Percentiles rank a stretch among this genome's conserved stretches.
Evolutionary conservation across 1,140 invertebrate species (phyloP).

Genomic region (Prorops nasuta): DNA sequence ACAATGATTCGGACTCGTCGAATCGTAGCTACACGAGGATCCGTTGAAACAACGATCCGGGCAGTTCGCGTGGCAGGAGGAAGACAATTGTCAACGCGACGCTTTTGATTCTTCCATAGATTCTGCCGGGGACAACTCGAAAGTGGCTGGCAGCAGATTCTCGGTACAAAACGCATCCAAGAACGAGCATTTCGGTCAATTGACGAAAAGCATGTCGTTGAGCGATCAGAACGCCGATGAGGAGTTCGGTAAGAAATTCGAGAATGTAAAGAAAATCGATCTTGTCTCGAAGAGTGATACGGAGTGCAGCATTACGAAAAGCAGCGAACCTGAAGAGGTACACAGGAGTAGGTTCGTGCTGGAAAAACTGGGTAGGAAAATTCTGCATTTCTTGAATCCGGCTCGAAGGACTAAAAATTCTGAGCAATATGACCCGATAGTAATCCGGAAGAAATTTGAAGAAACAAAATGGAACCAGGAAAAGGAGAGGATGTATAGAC

Average conservation of each 20-base stretch:
- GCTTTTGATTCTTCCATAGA: too few relatives aligned
- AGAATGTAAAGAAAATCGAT: slow-evolving; percentile 46
- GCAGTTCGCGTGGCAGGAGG: slow-evolving; percentile 6
- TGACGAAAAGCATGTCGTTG: slow-evolving; percentile 25
- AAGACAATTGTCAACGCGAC: too few relatives aligned
- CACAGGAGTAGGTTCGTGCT: slow-evolving; percentile 35
- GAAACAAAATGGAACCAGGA: too few relatives aligned
- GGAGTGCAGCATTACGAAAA: slow-evolving; percentile 29
- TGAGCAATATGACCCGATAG: too few relatives aligned
- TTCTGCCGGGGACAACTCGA: too few relatives aligned
- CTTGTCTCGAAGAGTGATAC: slow-evolving; percentile 41
- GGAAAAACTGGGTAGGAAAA: slow-evolving; percentile 35
- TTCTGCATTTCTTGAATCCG: too few relatives aligned
- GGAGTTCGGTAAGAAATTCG: slow-evolving; percentile 31
- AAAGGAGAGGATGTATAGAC: too few relatives aligned
- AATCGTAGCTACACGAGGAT: slow-evolving; percentile 18
- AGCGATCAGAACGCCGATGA: slow-evolving; percentile 31
- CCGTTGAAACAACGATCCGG: neutral
- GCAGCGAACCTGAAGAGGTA: slow-evolving; percentile 32
- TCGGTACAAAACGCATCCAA: slow-evolving; percentile 50
- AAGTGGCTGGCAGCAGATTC: too few relatives aligned
- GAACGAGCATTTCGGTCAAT: slow-evolving; percentile 44
- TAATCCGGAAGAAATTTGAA: too few relatives aligned
- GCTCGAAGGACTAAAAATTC: too few relatives aligned
- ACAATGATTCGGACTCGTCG: slow-evolving; percentile 50